Percentiles rank a stretch among this genome's conserved stretches.
These are phyloP conservation scores for Rhea americana DNA, from an alignment of 2,113 vertebrate species.

Conservation along the genomic window DNA sequence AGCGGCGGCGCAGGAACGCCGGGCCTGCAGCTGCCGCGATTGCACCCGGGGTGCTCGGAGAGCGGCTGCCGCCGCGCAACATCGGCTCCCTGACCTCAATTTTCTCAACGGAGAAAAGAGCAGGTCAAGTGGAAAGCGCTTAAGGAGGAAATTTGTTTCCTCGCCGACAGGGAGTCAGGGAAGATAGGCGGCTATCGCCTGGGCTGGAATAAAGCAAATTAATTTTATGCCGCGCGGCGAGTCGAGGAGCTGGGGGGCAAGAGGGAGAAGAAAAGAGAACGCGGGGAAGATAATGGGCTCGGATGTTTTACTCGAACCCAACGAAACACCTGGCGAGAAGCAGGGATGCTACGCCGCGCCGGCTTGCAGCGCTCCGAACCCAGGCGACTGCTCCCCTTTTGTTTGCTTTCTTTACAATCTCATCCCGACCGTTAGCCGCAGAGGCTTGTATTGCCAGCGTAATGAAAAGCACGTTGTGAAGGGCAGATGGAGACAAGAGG, in stretches of 20 bases:
- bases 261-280: constrained; percentile 6
- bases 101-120: constrained; percentile 72
- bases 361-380: not conserved
- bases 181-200: constrained; percentile 34
- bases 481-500: constrained; percentile 32
- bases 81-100: constrained; percentile 68
- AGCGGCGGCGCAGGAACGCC: not conserved
- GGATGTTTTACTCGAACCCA: constrained; percentile 57
- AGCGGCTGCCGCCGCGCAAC: not conserved
- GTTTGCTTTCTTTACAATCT: constrained; percentile 41
- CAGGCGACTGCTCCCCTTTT: constrained; percentile 4
- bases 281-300: constrained; percentile 44
- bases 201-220: constrained; percentile 63
- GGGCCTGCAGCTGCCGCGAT: accelerated
- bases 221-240: constrained; percentile 45
- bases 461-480: constrained; percentile 46
- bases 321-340: constrained; percentile 59
- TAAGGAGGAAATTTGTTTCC: constrained; percentile 72
- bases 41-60: not conserved
- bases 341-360: not conserved
- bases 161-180: constrained; percentile 23
- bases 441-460: not conserved
- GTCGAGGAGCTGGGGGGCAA: constrained; percentile 34
- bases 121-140: constrained; percentile 73
- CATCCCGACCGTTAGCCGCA: not conserved